These are phyloP conservation scores for Sterrhoptilus dennistouni DNA, from an alignment of 2,113 vertebrate species.

Conservation along the genomic window DNA sequence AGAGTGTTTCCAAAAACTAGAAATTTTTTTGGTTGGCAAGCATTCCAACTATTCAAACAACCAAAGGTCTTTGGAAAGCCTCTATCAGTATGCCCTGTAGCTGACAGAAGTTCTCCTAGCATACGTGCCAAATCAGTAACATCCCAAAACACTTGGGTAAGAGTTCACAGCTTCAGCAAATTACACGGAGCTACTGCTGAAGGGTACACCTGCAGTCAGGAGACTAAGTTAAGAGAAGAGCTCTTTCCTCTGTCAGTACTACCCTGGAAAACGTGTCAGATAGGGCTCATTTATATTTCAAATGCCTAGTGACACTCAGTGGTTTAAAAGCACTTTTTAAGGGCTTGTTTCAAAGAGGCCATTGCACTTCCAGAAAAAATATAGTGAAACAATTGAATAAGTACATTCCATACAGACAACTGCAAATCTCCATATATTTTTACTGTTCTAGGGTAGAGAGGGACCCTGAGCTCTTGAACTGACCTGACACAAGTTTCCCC, in stretches of 20 bases:
- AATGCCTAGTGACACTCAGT: background rate
- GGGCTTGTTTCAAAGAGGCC: background rate
- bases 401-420: background rate
- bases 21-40: background rate
- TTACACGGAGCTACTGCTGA: background rate
- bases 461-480: background rate
- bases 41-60: background rate
- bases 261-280: background rate
- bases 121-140: background rate
- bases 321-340: background rate
- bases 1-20: background rate
- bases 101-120: background rate
- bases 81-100: background rate
- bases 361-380: background rate
- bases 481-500: background rate
- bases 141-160: background rate
- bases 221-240: background rate
- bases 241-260: background rate
- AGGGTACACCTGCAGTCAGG: background rate
- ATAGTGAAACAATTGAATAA: background rate
- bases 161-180: background rate
- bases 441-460: background rate
- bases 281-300: background rate
- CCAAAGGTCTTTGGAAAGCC: background rate
- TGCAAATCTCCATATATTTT: background rate